Conservation (phyloP, 2,888 invertebrate genomes). For the Encarsia formosa region DNA sequence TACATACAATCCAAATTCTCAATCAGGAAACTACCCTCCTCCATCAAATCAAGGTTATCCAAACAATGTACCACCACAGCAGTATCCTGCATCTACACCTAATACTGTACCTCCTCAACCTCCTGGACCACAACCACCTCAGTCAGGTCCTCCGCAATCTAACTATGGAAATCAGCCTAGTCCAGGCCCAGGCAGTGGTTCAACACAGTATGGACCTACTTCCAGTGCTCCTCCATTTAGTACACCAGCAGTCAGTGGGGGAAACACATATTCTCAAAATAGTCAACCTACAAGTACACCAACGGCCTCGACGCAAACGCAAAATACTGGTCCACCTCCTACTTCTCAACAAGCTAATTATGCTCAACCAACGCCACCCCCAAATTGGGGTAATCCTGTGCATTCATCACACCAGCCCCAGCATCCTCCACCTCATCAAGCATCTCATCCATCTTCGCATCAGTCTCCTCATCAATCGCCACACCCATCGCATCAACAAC, state of each 20-base stretch:
- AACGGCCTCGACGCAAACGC: constrained; percentile 55
- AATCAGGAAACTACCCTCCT: constrained; percentile 53
- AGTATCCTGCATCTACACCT: constrained; percentile 53
- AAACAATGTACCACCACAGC: constrained; percentile 45
- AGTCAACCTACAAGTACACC: constrained; percentile 49
- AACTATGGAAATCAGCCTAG: constrained; percentile 59
- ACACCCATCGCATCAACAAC: constrained; percentile 50
- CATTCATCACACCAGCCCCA: constrained; percentile 49
- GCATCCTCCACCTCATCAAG: constrained; percentile 48
- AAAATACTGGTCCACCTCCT: constrained; percentile 52
- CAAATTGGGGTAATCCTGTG: constrained; percentile 58
- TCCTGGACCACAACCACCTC: constrained; percentile 52
- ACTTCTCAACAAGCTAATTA: constrained; percentile 47
- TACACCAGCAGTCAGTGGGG: constrained; percentile 40
- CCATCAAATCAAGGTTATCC: constrained; percentile 54
- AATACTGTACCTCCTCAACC: constrained; percentile 42
- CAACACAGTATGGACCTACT: constrained; percentile 46
- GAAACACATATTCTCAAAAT: constrained; percentile 49
- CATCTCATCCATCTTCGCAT: constrained; percentile 45
- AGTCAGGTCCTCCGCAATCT: constrained; percentile 50
- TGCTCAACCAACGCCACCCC: constrained; percentile 60
- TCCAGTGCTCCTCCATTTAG: constrained; percentile 50
- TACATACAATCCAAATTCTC: constrained; percentile 43
- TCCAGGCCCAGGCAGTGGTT: constrained; percentile 46
- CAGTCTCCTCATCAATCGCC: constrained; percentile 41